A percentile compares a stretch with the other conserved stretches of the same genome.
phyloP scores from a whole-genome alignment of 2,888 invertebrate genomes.

The Tipula vernalis region DNA sequence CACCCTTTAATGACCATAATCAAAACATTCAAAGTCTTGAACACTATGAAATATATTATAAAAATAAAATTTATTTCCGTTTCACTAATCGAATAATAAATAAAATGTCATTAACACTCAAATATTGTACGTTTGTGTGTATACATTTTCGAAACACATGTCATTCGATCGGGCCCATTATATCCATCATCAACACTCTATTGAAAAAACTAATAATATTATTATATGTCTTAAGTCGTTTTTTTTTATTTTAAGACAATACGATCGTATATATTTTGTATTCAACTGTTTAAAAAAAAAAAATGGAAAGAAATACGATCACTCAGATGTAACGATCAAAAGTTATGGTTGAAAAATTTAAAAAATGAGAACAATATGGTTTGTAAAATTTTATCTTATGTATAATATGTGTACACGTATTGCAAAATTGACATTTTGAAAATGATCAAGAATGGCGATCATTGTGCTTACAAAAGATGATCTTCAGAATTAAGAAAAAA shows the following conservation, averaged over 20 bases:
- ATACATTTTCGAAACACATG: not conserved
- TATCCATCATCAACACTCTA: not conserved
- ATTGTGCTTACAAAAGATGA: not conserved
- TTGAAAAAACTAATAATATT: not conserved
- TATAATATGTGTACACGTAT: not conserved
- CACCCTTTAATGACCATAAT: constrained; percentile 4
- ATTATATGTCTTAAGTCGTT: not conserved
- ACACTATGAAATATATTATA: not conserved
- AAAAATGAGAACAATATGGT: constrained; percentile 10
- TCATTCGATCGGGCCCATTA: not conserved
- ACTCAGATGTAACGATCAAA: constrained; percentile 4
- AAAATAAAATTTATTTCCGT: not conserved
- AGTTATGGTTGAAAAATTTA: constrained; percentile 8
- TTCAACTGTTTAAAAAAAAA: not conserved
- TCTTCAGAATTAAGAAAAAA: not conserved
- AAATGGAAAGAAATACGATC: not conserved
- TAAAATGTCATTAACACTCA: not conserved
- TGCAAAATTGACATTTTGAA: not conserved
- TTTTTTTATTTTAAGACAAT: not conserved
- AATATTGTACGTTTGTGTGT: not conserved
- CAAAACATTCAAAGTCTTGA: not conserved
- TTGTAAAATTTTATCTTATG: not conserved
- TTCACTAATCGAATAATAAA: not conserved
- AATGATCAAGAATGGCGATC: not conserved
- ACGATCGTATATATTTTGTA: not conserved